A percentile compares a stretch with the other conserved stretches of the same genome.
These are phyloP conservation scores for Tortrix viridana DNA, from an alignment of 2,888 invertebrate species.

Conservation along the genomic window DNA sequence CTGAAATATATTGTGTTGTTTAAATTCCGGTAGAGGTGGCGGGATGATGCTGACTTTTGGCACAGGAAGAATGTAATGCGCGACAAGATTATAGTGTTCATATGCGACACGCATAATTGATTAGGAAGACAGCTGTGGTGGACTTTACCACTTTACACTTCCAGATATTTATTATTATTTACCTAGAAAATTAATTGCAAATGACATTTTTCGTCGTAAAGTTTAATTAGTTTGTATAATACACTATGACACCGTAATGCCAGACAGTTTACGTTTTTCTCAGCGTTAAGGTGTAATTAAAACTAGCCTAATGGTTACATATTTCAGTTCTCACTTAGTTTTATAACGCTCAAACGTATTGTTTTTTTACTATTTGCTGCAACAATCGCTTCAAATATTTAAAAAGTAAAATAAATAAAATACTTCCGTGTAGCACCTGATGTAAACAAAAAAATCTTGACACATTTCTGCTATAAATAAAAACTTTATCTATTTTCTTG, in stretches of 20 bases:
- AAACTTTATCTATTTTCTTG: slow-evolving; percentile 68
- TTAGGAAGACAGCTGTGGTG: slow-evolving; percentile 74
- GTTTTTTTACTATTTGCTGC: too few species aligned
- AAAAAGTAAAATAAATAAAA: too few species aligned
- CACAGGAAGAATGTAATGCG: slow-evolving; percentile 71
- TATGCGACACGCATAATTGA: slow-evolving; percentile 73
- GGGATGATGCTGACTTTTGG: slow-evolving; percentile 76
- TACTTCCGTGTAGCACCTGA: too few species aligned
- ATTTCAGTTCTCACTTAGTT: too few species aligned
- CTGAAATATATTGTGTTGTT: slow-evolving; percentile 79
- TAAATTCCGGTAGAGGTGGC: slow-evolving; percentile 68
- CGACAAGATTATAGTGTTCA: slow-evolving; percentile 74
- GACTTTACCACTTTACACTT: slow-evolving; percentile 61
- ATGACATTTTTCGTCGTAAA: too few species aligned
- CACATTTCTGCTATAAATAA: slow-evolving; percentile 10
- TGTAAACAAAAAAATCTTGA: slow-evolving; percentile 1
- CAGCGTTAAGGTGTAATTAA: too few species aligned
- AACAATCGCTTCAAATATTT: too few species aligned
- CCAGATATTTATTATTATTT: slow-evolving; percentile 51
- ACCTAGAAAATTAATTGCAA: slow-evolving; percentile 33
- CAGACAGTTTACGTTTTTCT: too few species aligned
- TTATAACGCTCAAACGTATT: too few species aligned
- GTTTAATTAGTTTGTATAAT: too few species aligned
- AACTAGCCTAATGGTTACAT: too few species aligned
- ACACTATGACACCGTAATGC: too few species aligned